phyloP scores from a whole-genome alignment of 2,113 vertebrate genomes.

The Corydoras sp. region DNA sequence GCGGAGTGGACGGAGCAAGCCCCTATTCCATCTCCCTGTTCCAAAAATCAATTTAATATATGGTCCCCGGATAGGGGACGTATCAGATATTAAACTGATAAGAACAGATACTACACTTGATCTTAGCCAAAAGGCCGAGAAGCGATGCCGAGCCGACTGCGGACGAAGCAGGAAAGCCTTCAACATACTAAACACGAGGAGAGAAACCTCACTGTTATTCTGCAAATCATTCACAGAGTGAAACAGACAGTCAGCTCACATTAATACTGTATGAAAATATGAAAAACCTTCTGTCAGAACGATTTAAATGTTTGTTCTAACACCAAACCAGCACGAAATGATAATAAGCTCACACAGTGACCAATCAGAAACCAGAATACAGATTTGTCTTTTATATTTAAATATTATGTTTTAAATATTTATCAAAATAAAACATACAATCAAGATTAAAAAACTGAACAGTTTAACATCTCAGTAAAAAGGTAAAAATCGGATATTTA shows the following conservation, averaged over 20 bases:
- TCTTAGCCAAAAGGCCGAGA: constrained; percentile 66
- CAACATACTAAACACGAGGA: background rate
- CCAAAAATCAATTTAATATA: constrained; percentile 44
- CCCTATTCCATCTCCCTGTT: constrained; percentile 48
- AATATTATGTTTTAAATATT: background rate
- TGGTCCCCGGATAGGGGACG: constrained; percentile 49
- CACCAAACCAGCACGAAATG: background rate
- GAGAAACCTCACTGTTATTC: background rate
- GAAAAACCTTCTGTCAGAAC: too few relatives aligned
- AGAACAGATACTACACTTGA: constrained; percentile 62
- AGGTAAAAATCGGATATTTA: too few relatives aligned
- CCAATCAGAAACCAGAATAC: constrained; percentile 6
- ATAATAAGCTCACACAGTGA: background rate
- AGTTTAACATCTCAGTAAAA: too few relatives aligned
- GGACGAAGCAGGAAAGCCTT: rapidly evolving
- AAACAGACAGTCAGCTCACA: rapidly evolving
- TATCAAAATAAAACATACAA: background rate
- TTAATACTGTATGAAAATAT: background rate
- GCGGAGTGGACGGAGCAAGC: constrained; percentile 66
- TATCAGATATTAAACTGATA: constrained; percentile 74
- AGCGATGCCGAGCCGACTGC: background rate
- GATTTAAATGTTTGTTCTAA: background rate
- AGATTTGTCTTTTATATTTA: background rate
- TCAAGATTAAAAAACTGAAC: too few relatives aligned
- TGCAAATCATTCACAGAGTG: background rate